A percentile compares a stretch with the other conserved stretches of the same genome.
phyloP scores from a whole-genome alignment of 1,140 invertebrate species.

The Brachionus asplanchnoidis region DNA sequence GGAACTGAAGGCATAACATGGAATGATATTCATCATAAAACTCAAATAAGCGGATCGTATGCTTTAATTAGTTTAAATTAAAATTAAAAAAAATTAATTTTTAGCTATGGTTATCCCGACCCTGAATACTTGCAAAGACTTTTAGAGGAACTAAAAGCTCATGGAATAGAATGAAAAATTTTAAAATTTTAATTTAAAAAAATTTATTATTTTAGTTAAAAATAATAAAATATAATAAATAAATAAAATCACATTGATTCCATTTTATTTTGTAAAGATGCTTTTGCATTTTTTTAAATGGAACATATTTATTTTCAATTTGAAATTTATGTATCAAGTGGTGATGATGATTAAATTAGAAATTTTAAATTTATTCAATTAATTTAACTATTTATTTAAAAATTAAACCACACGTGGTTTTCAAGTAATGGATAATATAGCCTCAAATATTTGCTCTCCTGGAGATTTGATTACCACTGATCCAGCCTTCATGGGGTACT shows the following conservation, averaged over 20 bases:
- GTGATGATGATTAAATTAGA: neutral
- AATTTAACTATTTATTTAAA: neutral
- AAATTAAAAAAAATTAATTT: constrained; percentile 61
- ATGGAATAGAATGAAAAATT: neutral
- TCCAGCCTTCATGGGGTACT: constrained; percentile 34
- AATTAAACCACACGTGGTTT: neutral
- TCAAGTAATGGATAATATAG: constrained; percentile 11
- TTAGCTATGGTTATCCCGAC: constrained; percentile 67
- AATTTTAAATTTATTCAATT: neutral
- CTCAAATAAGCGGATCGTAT: constrained; percentile 49
- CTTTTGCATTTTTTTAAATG: neutral
- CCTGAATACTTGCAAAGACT: constrained; percentile 62
- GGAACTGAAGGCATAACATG: constrained; percentile 78
- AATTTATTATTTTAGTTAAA: neutral
- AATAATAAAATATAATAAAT: neutral
- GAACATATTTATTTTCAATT: neutral
- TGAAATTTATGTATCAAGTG: neutral
- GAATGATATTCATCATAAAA: constrained; percentile 83
- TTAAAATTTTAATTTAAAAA: neutral
- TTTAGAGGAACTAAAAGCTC: neutral
- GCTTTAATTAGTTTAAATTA: neutral
- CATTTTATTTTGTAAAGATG: neutral
- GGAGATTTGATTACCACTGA: constrained; percentile 39
- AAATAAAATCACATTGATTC: neutral
- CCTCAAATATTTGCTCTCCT: constrained; percentile 6